phyloP scores from a whole-genome alignment of 2,888 invertebrate species.

The Orthosia cruda region DNA sequence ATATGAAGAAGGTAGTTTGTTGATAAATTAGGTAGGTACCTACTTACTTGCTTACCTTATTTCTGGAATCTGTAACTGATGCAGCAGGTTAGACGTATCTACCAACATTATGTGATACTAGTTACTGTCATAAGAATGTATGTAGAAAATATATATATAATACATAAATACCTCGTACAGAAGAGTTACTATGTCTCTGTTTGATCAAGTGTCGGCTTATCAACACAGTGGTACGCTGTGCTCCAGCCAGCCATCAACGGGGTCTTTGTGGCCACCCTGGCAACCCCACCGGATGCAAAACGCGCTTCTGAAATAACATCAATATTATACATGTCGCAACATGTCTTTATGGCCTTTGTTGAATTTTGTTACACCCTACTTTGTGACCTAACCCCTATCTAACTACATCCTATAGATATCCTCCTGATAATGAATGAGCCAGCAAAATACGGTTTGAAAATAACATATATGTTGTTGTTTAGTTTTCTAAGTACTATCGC shows the following conservation, averaged over 20 bases:
- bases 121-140: slow-evolving; percentile 7
- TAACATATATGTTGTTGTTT: not conserved
- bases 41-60: too few relatives aligned
- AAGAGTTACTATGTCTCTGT: slow-evolving; percentile 75
- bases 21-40: too few relatives aligned
- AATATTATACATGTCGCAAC: slow-evolving; percentile 59
- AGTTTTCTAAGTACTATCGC: not conserved
- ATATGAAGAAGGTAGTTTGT: too few relatives aligned
- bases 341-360: slow-evolving; percentile 53
- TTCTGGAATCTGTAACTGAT: not conserved
- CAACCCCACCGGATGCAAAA: slow-evolving; percentile 83
- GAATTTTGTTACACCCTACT: slow-evolving; percentile 15
- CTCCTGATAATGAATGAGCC: not conserved
- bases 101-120: not conserved
- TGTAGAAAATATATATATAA: slow-evolving; percentile 25
- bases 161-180: slow-evolving; percentile 57
- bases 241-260: slow-evolving; percentile 75
- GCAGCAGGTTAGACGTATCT: not conserved
- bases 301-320: slow-evolving; percentile 66
- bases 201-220: slow-evolving; percentile 89
- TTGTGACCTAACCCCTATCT: not conserved
- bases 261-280: slow-evolving; percentile 78
- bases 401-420: not conserved
- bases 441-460: not conserved
- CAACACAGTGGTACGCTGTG: slow-evolving; percentile 80